These are phyloP conservation scores for Drosophila buzzatii DNA, from an alignment of 2,888 invertebrate species.

Conservation along the genomic window DNA sequence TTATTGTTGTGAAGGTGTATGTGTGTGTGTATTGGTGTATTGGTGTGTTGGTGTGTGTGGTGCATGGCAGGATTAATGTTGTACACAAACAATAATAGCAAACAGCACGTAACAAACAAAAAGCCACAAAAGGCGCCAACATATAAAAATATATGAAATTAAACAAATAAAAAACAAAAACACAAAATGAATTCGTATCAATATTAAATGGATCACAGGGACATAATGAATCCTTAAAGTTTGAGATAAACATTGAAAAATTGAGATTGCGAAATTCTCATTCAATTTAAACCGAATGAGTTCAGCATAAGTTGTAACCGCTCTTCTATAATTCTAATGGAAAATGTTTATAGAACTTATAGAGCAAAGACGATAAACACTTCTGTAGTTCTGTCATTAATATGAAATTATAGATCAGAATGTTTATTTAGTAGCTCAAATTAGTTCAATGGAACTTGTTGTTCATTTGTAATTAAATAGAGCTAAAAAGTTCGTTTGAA, in stretches of 20 bases:
- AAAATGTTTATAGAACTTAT: too few relatives aligned
- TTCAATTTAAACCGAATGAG: neutral
- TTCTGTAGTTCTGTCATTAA: too few relatives aligned
- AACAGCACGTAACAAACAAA: slow-evolving; percentile 70
- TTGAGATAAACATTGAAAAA: neutral
- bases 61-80: slow-evolving; percentile 70
- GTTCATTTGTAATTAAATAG: too few relatives aligned
- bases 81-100: slow-evolving; percentile 76
- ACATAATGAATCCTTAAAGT: slow-evolving; percentile 11
- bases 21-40: slow-evolving; percentile 26
- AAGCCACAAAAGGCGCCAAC: slow-evolving; percentile 61
- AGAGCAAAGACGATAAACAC: too few relatives aligned
- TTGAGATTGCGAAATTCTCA: neutral
- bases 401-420: too few relatives aligned
- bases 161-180: slow-evolving; percentile 1
- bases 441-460: neutral
- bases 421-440: too few relatives aligned
- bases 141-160: slow-evolving; percentile 55
- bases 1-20: slow-evolving; percentile 46
- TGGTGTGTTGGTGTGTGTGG: slow-evolving; percentile 41
- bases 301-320: too few relatives aligned
- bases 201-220: slow-evolving; percentile 30
- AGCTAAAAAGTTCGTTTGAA: neutral
- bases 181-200: slow-evolving; percentile 32
- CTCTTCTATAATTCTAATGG: too few relatives aligned